Evolutionary conservation across 2,888 invertebrate genomes (phyloP).

Genomic region (Chrysomela aeneicollis): DNA sequence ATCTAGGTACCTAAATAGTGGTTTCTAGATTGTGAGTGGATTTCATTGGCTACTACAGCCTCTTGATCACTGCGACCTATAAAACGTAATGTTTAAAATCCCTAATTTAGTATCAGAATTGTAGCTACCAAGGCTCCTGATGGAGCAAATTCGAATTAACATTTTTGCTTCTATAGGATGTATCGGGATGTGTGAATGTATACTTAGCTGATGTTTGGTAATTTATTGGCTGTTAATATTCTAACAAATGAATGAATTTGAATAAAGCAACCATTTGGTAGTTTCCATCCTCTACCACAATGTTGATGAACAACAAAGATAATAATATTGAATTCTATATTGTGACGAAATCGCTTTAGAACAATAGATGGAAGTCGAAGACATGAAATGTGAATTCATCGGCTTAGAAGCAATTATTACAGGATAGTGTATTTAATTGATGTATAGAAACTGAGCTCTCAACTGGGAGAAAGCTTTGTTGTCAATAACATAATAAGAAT

Average conservation of each 20-base stretch:
- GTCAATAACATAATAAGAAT: neutral
- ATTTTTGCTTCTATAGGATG: no score
- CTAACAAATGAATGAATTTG: neutral
- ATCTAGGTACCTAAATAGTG: no score
- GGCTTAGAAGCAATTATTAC: neutral
- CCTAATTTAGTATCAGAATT: no score
- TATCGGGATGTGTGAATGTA: no score
- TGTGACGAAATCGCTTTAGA: neutral
- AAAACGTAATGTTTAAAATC: no score
- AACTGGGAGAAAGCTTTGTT: neutral
- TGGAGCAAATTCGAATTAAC: no score
- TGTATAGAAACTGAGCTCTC: neutral
- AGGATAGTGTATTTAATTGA: neutral
- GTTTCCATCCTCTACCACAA: neutral
- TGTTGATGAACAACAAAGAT: neutral
- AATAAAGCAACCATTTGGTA: neutral
- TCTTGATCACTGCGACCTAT: no score
- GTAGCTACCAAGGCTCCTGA: no score
- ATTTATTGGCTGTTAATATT: neutral
- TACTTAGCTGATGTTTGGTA: neutral
- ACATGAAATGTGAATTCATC: neutral
- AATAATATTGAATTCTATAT: no score
- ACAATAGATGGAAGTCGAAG: neutral
- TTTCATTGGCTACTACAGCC: no score
- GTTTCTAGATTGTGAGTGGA: no score